phyloP scores from a whole-genome alignment of 2,113 vertebrate species.

The Dicaeum eximium region DNA sequence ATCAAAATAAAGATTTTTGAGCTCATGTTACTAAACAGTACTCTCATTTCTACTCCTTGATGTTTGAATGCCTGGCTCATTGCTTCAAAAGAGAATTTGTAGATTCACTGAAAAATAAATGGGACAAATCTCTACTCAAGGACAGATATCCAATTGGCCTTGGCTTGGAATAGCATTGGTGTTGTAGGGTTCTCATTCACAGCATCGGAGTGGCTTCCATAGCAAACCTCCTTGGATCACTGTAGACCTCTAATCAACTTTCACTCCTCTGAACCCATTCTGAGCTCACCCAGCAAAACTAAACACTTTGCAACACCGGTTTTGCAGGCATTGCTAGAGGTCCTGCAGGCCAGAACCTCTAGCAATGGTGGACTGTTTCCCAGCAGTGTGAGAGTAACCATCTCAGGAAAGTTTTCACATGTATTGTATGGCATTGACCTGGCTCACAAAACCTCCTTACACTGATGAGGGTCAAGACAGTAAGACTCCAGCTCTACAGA shows the following conservation, averaged over 20 bases:
- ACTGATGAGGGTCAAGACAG: background rate
- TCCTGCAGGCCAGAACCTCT: background rate
- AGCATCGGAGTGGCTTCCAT: accelerated
- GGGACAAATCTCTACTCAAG: no score
- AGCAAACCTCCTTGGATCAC: background rate
- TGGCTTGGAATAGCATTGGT: background rate
- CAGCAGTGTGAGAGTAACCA: background rate
- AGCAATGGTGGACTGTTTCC: background rate
- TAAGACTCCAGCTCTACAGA: background rate
- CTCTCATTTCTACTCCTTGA: background rate
- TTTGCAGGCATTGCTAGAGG: background rate
- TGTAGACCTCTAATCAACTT: background rate
- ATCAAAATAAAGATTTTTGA: background rate
- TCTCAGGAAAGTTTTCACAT: background rate
- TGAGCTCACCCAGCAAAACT: background rate
- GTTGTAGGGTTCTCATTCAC: background rate
- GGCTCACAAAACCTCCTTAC: background rate
- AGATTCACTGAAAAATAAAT: background rate
- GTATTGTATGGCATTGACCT: accelerated
- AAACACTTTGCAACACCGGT: background rate
- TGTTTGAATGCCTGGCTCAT: background rate
- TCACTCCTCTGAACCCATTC: background rate
- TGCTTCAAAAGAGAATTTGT: background rate
- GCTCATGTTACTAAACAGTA: background rate
- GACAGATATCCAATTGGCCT: background rate